phyloP scores from a whole-genome alignment of 2,888 invertebrate genomes.

The Cartodere bifasciata region DNA sequence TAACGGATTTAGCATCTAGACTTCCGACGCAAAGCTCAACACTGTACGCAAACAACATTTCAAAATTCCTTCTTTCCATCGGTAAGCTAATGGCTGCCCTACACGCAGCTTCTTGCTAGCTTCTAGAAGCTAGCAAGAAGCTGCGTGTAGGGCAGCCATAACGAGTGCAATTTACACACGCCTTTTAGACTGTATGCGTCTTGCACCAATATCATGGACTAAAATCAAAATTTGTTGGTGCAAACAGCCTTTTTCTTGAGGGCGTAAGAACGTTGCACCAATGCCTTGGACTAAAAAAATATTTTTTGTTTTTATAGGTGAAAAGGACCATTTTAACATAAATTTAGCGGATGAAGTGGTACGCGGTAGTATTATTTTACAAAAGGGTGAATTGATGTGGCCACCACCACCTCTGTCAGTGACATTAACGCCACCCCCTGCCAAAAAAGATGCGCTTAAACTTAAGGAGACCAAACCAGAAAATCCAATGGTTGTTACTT shows the following conservation, averaged over 20 bases:
- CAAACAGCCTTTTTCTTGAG: too few relatives aligned
- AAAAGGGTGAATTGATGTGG: slow-evolving; percentile 65
- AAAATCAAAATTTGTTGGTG: too few relatives aligned
- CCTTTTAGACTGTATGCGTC: too few relatives aligned
- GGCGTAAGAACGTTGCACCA: too few relatives aligned
- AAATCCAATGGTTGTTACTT: slow-evolving; percentile 56
- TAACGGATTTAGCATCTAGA: slow-evolving; percentile 73
- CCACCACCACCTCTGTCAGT: slow-evolving; percentile 56
- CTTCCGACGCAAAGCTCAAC: slow-evolving; percentile 79
- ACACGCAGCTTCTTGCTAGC: too few relatives aligned
- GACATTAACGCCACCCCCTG: slow-evolving; percentile 34
- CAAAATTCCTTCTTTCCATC: slow-evolving; percentile 71
- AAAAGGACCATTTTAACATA: slow-evolving; percentile 65
- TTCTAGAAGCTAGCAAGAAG: too few relatives aligned
- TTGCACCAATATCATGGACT: too few relatives aligned
- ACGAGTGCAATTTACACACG: too few relatives aligned
- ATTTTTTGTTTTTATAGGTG: slow-evolving; percentile 39
- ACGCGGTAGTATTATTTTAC: slow-evolving; percentile 66
- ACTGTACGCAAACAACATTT: slow-evolving; percentile 82
- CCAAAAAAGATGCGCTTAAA: slow-evolving; percentile 27
- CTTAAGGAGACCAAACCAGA: slow-evolving; percentile 18
- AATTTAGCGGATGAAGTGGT: slow-evolving; percentile 79
- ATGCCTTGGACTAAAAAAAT: too few relatives aligned
- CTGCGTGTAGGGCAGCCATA: too few relatives aligned
- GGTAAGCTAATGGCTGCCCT: slow-evolving; percentile 38